Conservation (phyloP, 2,797 vertebrate species). For the Cirrhinus mrigala region DNA sequence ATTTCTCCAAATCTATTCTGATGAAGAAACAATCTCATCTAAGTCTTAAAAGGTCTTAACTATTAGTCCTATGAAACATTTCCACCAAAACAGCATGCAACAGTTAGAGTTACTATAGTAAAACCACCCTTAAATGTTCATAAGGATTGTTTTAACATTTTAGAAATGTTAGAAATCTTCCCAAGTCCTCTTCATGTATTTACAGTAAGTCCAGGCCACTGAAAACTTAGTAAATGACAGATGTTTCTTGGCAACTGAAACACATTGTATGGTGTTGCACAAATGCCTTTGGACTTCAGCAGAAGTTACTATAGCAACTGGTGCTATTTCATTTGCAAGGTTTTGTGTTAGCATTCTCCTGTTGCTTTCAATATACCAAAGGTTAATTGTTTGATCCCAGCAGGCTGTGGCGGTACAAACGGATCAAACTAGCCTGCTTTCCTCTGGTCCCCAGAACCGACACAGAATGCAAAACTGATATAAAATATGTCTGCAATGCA, state of each 20-base stretch:
- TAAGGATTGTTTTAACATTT: not conserved
- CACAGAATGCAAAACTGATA: conserved; percentile 11
- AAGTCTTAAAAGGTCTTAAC: not conserved
- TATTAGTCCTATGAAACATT: not conserved
- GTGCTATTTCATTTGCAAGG: conserved; percentile 42
- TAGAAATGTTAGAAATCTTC: not conserved
- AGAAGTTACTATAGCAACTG: conserved; percentile 63
- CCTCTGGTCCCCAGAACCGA: not conserved
- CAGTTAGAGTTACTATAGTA: too few relatives aligned
- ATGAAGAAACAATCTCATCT: not conserved
- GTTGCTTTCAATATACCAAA: conserved; percentile 58
- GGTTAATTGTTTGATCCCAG: conserved; percentile 65
- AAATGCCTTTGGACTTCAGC: conserved; percentile 55
- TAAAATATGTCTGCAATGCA: conserved; percentile 26
- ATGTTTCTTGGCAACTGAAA: conserved; percentile 57
- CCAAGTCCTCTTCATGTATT: too few relatives aligned
- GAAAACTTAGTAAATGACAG: conserved; percentile 42
- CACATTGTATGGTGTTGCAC: conserved; percentile 37
- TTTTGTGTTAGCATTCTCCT: conserved; percentile 62
- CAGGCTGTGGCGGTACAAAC: conserved; percentile 33
- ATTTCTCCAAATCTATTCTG: not conserved
- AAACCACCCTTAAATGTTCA: not conserved
- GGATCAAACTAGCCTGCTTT: conserved; percentile 33
- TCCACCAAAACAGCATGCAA: not conserved
- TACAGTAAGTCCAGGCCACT: conserved; percentile 19